Conservation (phyloP, 1,140 invertebrate species). For the Sycobia sp. region DNA sequence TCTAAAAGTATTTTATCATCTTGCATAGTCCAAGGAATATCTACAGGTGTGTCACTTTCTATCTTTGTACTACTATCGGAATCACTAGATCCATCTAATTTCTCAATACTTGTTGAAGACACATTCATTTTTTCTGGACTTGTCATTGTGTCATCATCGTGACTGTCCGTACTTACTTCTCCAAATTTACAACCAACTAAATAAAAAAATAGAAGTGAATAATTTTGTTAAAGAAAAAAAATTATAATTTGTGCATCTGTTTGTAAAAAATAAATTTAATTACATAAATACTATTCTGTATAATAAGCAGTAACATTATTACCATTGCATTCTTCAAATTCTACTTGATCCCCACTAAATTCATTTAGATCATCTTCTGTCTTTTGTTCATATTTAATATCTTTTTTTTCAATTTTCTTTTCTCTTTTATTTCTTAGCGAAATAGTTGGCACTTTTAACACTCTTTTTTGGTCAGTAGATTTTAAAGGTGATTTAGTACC, state of each 20-base stretch:
- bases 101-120: slow-evolving; percentile 35
- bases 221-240: not conserved
- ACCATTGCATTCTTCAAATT: slow-evolving; percentile 27
- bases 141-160: slow-evolving; percentile 22
- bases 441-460: slow-evolving; percentile 37
- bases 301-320: slow-evolving; percentile 28
- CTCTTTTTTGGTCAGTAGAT: slow-evolving; percentile 41
- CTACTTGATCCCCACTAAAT: slow-evolving; percentile 31
- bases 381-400: slow-evolving; percentile 41
- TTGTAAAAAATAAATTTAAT: slow-evolving; percentile 7
- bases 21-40: slow-evolving; percentile 54
- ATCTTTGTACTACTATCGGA: slow-evolving; percentile 36
- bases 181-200: slow-evolving; percentile 21
- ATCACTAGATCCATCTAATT: slow-evolving; percentile 39
- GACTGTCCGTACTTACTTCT: slow-evolving; percentile 28
- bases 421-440: slow-evolving; percentile 49
- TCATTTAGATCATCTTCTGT: slow-evolving; percentile 35
- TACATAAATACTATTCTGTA: slow-evolving; percentile 39
- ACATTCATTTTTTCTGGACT: slow-evolving; percentile 19
- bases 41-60: slow-evolving; percentile 33
- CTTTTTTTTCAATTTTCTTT: slow-evolving; percentile 47
- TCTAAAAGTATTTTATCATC: slow-evolving; percentile 57
- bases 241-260: not conserved
- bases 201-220: not conserved
- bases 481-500: slow-evolving; percentile 50